These are phyloP conservation scores for Monochamus saltuarius DNA, from an alignment of 1,140 invertebrate species.

Conservation along the genomic window DNA sequence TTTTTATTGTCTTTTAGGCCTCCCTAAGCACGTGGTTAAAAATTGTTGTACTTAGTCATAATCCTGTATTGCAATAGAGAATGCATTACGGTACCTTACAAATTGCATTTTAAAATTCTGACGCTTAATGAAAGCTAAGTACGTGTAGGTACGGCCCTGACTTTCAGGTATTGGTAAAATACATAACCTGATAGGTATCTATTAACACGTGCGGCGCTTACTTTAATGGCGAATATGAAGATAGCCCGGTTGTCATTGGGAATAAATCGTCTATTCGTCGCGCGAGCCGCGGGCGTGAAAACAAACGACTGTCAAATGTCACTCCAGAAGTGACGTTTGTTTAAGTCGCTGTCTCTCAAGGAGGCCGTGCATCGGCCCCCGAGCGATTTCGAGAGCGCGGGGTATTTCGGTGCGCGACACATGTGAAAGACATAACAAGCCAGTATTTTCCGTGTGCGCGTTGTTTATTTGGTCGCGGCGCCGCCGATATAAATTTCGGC, in stretches of 20 bases:
- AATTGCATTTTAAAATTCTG: too few species aligned
- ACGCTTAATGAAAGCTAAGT: too few species aligned
- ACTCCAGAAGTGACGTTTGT: conserved; percentile 17
- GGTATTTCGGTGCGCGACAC: conserved; percentile 8
- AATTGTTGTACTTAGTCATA: too few species aligned
- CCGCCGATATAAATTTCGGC: conserved; percentile 30
- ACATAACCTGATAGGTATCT: too few species aligned
- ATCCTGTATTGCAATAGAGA: too few species aligned
- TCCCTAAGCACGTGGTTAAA: too few species aligned
- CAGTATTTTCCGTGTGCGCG: conserved; percentile 3
- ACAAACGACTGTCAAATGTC: conserved; percentile 19
- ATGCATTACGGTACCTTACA: too few species aligned
- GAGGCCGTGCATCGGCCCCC: conserved; percentile 1
- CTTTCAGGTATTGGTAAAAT: too few species aligned
- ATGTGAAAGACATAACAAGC: conserved; percentile 18
- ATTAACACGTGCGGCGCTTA: conserved; percentile 18
- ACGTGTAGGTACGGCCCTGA: too few species aligned
- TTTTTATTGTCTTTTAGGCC: too few species aligned
- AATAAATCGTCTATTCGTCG: conserved; percentile 19
- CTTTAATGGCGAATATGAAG: conserved; percentile 16
- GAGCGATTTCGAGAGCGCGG: neutral
- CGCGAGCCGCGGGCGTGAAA: conserved; percentile 6
- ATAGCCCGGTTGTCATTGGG: conserved; percentile 15
- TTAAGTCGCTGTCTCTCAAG: conserved; percentile 19
- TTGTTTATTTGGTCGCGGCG: conserved; percentile 14